phyloP scores from a whole-genome alignment of 1,140 invertebrate species.

The Hylyphantes graminicola region DNA sequence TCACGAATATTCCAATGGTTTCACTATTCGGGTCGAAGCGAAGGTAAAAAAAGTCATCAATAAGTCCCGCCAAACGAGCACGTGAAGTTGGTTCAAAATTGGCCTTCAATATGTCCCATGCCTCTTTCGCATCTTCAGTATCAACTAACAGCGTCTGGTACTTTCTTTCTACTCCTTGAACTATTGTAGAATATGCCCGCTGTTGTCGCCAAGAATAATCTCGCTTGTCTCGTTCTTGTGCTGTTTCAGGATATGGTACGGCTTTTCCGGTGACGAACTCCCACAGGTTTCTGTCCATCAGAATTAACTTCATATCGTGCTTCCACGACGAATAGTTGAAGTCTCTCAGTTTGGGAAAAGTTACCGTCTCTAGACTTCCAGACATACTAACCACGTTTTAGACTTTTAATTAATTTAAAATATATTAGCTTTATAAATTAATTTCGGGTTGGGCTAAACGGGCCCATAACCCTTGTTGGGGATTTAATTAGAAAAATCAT shows the following conservation, averaged over 20 bases:
- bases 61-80: background rate
- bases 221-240: background rate
- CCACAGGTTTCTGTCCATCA: background rate
- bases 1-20: background rate
- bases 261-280: background rate
- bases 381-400: too few relatives aligned
- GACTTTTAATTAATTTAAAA: too few relatives aligned
- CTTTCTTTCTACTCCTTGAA: constrained; percentile 2
- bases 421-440: too few relatives aligned
- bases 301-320: too few relatives aligned
- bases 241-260: background rate
- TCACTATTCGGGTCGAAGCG: background rate
- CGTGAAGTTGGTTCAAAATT: constrained; percentile 25
- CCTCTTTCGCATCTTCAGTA: background rate
- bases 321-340: too few relatives aligned
- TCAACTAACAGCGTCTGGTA: background rate
- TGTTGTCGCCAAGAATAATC: background rate
- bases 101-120: constrained; percentile 20
- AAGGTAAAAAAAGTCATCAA: background rate
- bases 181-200: background rate
- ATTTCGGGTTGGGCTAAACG: too few relatives aligned
- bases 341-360: too few relatives aligned
- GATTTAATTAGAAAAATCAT: too few relatives aligned
- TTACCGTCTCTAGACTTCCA: too few relatives aligned
- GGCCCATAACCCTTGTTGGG: too few relatives aligned